Evolutionary conservation across 2,888 invertebrate species (phyloP).

Genomic region (Sisyra nigra): DNA sequence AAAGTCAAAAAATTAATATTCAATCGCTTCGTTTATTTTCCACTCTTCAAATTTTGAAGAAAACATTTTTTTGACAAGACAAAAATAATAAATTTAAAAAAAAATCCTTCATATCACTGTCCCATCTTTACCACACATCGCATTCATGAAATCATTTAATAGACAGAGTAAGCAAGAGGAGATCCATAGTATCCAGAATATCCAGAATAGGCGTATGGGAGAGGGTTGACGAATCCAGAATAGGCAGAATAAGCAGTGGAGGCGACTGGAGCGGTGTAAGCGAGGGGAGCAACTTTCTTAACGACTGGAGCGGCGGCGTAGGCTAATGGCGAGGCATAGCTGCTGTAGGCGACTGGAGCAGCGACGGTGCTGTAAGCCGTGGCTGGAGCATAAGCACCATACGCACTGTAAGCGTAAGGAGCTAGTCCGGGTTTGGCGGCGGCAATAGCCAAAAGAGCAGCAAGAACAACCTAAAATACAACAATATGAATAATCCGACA

Average conservation of each 20-base stretch:
- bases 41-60: too few species aligned
- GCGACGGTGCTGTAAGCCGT: neutral
- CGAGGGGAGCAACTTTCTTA: constrained; percentile 20
- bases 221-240: neutral
- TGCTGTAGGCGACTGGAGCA: constrained; percentile 4
- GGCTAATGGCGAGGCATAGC: constrained; percentile 8
- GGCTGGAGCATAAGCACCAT: constrained; percentile 16
- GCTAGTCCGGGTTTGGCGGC: constrained; percentile 31
- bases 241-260: constrained; percentile 23
- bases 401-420: constrained; percentile 15
- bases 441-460: constrained; percentile 31
- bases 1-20: too few species aligned
- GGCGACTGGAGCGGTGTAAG: constrained; percentile 23
- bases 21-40: too few species aligned
- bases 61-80: too few species aligned
- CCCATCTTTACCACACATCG: too few species aligned
- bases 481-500: too few species aligned
- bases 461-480: too few species aligned
- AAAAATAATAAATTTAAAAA: too few species aligned
- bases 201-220: constrained; percentile 2
- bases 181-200: neutral
- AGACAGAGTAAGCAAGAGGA: too few species aligned
- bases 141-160: too few species aligned
- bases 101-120: too few species aligned
- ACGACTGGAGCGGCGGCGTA: constrained; percentile 18